These are phyloP conservation scores for Toxotes jaculatrix DNA, from an alignment of 2,113 vertebrate species.

Conservation along the genomic window DNA sequence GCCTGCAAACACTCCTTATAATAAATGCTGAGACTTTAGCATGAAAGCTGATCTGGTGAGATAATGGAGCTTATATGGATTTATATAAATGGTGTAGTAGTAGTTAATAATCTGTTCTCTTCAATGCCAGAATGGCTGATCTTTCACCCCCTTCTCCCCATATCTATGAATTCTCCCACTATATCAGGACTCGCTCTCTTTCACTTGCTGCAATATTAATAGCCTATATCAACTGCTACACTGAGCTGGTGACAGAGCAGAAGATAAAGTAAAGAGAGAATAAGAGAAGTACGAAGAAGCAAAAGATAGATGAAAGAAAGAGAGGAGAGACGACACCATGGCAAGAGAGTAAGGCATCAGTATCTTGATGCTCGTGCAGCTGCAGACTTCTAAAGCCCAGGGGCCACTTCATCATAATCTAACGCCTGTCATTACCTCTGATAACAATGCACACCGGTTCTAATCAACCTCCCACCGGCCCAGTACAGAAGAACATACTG, in stretches of 20 bases:
- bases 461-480: conserved; percentile 18
- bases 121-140: not conserved
- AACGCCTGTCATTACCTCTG: conserved; percentile 14
- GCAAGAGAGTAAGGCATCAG: not conserved
- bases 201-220: conserved; percentile 6
- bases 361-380: not conserved
- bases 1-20: too few relatives aligned
- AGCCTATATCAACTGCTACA: not conserved
- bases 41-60: too few relatives aligned
- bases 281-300: not conserved
- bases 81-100: not conserved
- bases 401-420: conserved; percentile 40
- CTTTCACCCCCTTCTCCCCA: not conserved
- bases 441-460: conserved; percentile 14
- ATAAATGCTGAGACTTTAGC: too few relatives aligned
- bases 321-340: not conserved
- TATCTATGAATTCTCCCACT: not conserved
- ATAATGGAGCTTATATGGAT: not conserved
- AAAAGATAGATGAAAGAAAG: conserved; percentile 9
- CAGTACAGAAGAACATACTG: conserved; percentile 6
- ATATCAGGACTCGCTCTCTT: not conserved
- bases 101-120: not conserved
- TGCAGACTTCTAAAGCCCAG: not conserved
- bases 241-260: not conserved
- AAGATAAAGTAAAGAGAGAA: not conserved